Base-by-base conservation (phyloP, 1,140 invertebrate genomes). In the Aphaenogaster rudis region DNA sequence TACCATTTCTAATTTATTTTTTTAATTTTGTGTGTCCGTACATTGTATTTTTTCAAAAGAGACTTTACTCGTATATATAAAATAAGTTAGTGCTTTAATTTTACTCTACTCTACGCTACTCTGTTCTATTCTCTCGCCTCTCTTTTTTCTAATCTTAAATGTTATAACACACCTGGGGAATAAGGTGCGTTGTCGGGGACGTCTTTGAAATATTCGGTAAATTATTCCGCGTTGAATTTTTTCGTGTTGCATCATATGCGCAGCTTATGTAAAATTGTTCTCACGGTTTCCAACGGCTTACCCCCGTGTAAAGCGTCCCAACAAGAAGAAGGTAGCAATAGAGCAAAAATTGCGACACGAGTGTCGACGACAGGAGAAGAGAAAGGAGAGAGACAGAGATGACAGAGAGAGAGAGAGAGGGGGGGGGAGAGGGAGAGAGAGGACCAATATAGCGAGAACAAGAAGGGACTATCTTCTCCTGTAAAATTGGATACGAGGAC, bases 401-500 rank as follows among this genome's bases (percentile, higher is more conserved):
- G 71, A n/a, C 4, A 17, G 5, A 69, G 52, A 39, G 50, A n/a
- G 33, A n/a, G 50, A 42, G 52, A 15, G 67, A 21, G n/a, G 48
- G 42, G 17, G 13, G 15, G 28, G 59, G n/a, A 57, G 39, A 42
- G 72, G 28, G 36, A 8, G 54, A 15, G 39, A 57, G 36, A 81
- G 28, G 57, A 48, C 69, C 33, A 76, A 74, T 50, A 74, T 76
- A 74, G 54, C 64, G 66, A 61, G 42, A 63, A 74, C 80, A 84
- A 76, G 80, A 84, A 84, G 69, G 45, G 54, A 84, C 67, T 69
- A 63, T 74, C 69, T 76, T 84, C 54, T 57, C 69, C 33, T 45
- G 69, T 84, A 84, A 84, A 84, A 84, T 84, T 84, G 80, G 80
- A 84, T 84, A 84, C 69, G 28, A 50, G 80, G 52, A 72, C 57